Base-by-base conservation (phyloP, 2,888 invertebrate genomes). In the Coelopa pilipes region DNA sequence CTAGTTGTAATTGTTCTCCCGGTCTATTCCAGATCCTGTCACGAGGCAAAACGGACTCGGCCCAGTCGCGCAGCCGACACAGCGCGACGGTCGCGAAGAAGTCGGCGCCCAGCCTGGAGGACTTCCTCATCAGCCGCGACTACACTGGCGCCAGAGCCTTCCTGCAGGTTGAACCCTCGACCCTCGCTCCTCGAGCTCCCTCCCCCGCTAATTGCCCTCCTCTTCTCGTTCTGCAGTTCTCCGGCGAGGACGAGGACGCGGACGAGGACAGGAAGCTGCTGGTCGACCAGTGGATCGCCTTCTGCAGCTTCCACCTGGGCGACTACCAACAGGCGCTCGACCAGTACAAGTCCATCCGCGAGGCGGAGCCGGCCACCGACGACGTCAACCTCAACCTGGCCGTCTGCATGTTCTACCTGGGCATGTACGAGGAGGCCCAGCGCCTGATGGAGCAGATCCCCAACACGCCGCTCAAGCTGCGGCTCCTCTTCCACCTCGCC, bases 231-330 rank as follows among this genome's bases (percentile, higher is more conserved):
- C n/a, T 21, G 9, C n/a, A 85, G 83, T 86, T 82, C 45, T 78
- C 83, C 17, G 80, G 79, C 65, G 83, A 80, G 12, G 77, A 76
- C 17, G 79, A 80, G 15, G 78, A 80, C 19, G 81, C 82, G 17
- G 83, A 83, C 11, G 81, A 81, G 7, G 77, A 80, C 24, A 81
- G 83, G 24, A 82, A 82, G 65, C 77, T 80, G 9, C 89, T 89
- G 87, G 83, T 88, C 17, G 93, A 94, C 70, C 89, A 94, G 79
- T 99, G 99, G 98, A 91, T 95, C 76, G 98, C 96, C 0, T 98
- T 97, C 88, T 97, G 98, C 87, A 93, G 94, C 82, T 99, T 98
- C 88, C 98, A 99, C 87, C 90, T 97, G 76, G 98, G 97, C 2
- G 97, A 99, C 85, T 98, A 97, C 88, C 93, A 93, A 81, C 91